Conservation (phyloP, 2,797 vertebrate genomes). For the Florisuga fusca region DNA sequence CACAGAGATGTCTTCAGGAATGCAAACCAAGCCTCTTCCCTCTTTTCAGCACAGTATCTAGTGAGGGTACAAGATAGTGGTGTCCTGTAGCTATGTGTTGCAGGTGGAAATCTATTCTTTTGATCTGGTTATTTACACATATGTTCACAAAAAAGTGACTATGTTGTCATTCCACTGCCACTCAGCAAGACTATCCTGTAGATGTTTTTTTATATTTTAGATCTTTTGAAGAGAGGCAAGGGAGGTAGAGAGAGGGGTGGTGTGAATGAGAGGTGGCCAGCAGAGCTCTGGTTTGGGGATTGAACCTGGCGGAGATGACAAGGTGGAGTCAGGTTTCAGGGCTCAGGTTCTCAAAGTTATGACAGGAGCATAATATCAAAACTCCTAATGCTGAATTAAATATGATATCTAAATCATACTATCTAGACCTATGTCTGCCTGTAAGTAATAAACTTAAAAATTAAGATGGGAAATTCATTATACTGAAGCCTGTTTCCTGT, state of each 20-base stretch:
- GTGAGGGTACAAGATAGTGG: not conserved
- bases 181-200: not conserved
- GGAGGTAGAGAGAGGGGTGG: not conserved
- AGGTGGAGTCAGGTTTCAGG: not conserved
- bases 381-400: not conserved
- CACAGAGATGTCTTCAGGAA: not conserved
- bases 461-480: constrained; percentile 37
- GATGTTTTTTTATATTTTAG: not conserved
- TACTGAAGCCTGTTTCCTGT: constrained; percentile 24
- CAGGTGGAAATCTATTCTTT: not conserved
- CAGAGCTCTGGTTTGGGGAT: rapidly evolving
- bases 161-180: not conserved
- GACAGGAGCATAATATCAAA: not conserved
- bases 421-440: not conserved
- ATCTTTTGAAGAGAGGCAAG: not conserved
- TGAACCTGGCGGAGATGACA: not conserved
- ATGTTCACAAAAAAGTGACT: not conserved
- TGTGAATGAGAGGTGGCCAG: not conserved
- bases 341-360: not conserved
- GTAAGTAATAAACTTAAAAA: constrained; percentile 17
- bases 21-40: not conserved
- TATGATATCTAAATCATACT: not conserved
- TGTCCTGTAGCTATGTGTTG: not conserved
- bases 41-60: not conserved
- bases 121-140: not conserved